Conservation (phyloP, 2,113 vertebrate genomes). For the Sturnus vulgaris region DNA sequence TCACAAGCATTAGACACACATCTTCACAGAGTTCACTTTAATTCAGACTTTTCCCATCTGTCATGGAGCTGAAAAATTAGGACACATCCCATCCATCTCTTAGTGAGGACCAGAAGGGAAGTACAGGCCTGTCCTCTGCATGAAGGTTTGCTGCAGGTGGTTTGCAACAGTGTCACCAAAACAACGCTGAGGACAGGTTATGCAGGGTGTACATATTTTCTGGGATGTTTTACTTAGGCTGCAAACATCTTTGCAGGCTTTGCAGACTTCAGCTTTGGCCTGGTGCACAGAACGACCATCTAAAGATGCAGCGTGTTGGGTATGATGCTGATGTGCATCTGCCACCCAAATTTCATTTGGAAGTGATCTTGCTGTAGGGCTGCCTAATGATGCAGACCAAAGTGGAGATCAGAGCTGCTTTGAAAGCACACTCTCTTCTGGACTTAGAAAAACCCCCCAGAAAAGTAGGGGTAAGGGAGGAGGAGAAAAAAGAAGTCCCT, state of each 20-base stretch:
- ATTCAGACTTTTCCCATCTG: not conserved
- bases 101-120: not conserved
- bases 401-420: not conserved
- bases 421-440: not conserved
- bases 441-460: not conserved
- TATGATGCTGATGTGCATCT: not conserved
- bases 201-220: not conserved
- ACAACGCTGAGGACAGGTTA: not conserved
- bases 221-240: not conserved
- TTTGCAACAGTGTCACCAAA: not conserved
- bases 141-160: not conserved
- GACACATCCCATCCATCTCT: not conserved
- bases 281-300: fast-evolving
- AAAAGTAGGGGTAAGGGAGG: fast-evolving
- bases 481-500: not conserved
- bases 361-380: not conserved
- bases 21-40: conserved; percentile 10
- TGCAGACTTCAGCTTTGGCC: not conserved
- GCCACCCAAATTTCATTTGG: not conserved
- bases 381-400: not conserved
- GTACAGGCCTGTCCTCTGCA: not conserved
- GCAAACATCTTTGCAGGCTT: too few relatives aligned
- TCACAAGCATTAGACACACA: not conserved
- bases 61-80: conserved; percentile 25
- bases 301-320: fast-evolving